These are phyloP conservation scores for Synanthedon myopaeformis DNA, from an alignment of 2,888 invertebrate species.

Conservation along the genomic window DNA sequence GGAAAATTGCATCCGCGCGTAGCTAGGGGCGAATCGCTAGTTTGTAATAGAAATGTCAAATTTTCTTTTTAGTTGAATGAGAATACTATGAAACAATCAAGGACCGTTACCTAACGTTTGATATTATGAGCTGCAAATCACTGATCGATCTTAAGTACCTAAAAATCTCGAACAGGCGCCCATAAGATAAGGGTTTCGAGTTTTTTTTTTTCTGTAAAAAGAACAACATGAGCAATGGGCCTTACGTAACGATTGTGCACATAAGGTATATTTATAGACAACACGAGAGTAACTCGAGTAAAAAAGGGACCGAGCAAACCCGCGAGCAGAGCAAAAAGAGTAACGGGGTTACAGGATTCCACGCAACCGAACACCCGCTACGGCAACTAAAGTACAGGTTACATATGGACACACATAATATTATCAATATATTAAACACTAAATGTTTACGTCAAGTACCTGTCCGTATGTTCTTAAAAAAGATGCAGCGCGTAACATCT, in stretches of 20 bases:
- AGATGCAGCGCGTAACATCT: constrained; percentile 59
- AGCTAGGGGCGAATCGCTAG: too few species aligned
- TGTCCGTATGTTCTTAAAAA: constrained; percentile 54
- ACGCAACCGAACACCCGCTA: constrained; percentile 18
- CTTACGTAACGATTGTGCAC: background rate
- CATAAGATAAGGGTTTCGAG: too few species aligned
- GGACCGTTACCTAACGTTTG: too few species aligned
- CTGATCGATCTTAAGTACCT: too few species aligned
- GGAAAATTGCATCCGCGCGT: too few species aligned
- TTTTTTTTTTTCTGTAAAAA: too few species aligned
- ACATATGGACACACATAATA: background rate
- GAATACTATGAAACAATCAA: too few species aligned
- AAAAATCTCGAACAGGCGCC: too few species aligned
- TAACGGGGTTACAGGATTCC: constrained; percentile 54
- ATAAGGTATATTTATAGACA: background rate
- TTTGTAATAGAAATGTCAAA: too few species aligned
- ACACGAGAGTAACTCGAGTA: constrained; percentile 14
- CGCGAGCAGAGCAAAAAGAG: constrained; percentile 45
- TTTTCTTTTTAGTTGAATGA: too few species aligned
- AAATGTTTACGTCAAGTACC: constrained; percentile 19
- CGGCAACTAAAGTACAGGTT: constrained; percentile 4
- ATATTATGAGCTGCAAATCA: too few species aligned
- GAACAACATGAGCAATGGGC: background rate
- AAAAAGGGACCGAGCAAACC: constrained; percentile 30
- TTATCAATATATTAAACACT: background rate